These are phyloP conservation scores for Ascaphus truei DNA, from an alignment of 2,113 vertebrate genomes.

Conservation along the genomic window DNA sequence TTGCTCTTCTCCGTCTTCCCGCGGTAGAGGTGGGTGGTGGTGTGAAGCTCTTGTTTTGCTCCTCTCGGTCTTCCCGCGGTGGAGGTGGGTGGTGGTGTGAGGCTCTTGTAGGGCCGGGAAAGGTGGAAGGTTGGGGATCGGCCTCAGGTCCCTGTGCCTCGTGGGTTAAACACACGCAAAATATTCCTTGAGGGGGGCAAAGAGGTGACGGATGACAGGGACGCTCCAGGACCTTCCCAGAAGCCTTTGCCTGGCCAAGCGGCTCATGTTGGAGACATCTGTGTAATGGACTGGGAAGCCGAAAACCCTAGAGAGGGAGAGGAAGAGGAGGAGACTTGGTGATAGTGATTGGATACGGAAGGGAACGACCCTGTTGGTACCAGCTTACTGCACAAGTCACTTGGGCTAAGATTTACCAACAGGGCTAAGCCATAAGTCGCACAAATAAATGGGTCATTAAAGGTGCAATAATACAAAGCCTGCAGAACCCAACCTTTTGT, in stretches of 20 bases:
- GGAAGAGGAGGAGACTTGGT: too few species aligned
- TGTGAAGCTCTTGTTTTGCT: conserved; percentile 48
- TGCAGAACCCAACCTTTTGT: too few species aligned
- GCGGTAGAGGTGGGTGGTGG: neutral
- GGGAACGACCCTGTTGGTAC: too few species aligned
- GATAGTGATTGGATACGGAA: too few species aligned
- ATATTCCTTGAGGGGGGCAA: conserved; percentile 97
- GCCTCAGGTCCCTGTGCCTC: conserved; percentile 24
- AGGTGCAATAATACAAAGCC: too few species aligned
- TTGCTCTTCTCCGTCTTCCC: conserved; percentile 53
- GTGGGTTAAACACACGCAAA: conserved; percentile 85
- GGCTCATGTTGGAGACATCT: conserved; percentile 98
- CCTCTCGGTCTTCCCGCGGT: conserved; percentile 48
- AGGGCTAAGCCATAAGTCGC: too few species aligned
- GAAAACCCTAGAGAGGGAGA: conserved; percentile 72
- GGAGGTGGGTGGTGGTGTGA: neutral
- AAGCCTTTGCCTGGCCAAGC: conserved; percentile 93
- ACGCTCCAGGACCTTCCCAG: conserved; percentile 96
- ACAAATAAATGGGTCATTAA: too few species aligned
- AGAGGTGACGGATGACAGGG: conserved; percentile 96
- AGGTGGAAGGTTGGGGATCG: neutral
- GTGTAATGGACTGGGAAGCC: conserved; percentile 96
- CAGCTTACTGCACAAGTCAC: too few species aligned
- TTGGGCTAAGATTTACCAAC: too few species aligned
- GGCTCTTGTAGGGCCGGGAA: neutral